These are phyloP conservation scores for Notodonta dromedarius DNA, from an alignment of 2,888 invertebrate species.

Conservation along the genomic window DNA sequence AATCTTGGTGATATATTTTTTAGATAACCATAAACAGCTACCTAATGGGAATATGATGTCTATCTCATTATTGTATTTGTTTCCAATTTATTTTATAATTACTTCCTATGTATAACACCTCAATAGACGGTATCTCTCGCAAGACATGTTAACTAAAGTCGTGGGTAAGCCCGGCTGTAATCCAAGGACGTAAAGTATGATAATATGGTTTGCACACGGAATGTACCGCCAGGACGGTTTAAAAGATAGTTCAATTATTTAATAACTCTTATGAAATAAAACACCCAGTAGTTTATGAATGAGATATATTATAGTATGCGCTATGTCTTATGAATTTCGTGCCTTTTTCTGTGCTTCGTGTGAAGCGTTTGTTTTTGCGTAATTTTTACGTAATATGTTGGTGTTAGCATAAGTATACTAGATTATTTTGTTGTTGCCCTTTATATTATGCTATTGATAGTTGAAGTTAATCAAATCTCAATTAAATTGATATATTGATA, in stretches of 20 bases:
- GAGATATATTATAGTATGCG: constrained; percentile 47
- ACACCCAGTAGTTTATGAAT: constrained; percentile 37
- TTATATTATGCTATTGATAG: constrained; percentile 32
- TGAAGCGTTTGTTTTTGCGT: constrained; percentile 68
- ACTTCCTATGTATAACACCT: background rate
- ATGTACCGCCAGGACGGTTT: background rate
- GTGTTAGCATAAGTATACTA: constrained; percentile 34
- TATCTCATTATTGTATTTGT: too few relatives aligned
- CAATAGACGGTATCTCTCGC: background rate
- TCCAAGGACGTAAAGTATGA: too few relatives aligned
- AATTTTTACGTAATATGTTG: constrained; percentile 46
- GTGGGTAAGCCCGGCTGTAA: background rate
- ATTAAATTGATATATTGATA: constrained; percentile 41
- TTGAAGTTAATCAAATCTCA: constrained; percentile 35
- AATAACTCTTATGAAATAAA: constrained; percentile 29
- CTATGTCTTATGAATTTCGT: constrained; percentile 81
- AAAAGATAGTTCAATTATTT: constrained; percentile 26
- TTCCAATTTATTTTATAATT: too few relatives aligned
- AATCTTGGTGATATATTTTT: background rate
- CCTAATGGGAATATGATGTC: background rate
- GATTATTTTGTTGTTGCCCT: constrained; percentile 38
- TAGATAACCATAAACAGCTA: background rate
- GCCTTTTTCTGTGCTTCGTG: constrained; percentile 74
- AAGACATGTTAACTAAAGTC: background rate
- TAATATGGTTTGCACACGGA: too few relatives aligned